Percentiles rank a stretch among this genome's conserved stretches.
Evolutionary conservation across 2,797 vertebrate species (phyloP).

Genomic region (Notamacropus eugenii): DNA sequence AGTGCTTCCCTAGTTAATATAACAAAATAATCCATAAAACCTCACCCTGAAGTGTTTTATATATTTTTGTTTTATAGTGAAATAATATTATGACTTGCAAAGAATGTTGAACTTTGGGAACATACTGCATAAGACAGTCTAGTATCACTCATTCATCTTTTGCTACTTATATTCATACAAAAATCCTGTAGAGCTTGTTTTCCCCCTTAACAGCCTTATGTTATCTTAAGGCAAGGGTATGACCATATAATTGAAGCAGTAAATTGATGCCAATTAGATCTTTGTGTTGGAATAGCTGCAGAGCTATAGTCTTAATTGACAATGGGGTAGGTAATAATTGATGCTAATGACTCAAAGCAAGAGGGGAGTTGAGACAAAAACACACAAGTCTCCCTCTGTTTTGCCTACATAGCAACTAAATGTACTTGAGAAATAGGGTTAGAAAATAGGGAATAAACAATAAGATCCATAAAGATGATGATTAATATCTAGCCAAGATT

Average conservation of each 20-base stretch:
- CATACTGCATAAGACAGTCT: too few species aligned
- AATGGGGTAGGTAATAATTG: conserved; percentile 71
- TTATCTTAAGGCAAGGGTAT: conserved; percentile 72
- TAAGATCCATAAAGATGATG: conserved; percentile 6
- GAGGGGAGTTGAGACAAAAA: conserved; percentile 65
- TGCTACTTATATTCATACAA: conserved; percentile 1
- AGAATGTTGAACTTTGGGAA: background rate
- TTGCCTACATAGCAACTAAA: conserved; percentile 30
- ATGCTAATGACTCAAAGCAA: conserved; percentile 73
- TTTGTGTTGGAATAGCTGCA: conserved; percentile 75
- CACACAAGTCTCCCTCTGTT: conserved; percentile 61
- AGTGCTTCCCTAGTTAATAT: too few species aligned
- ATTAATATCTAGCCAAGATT: background rate
- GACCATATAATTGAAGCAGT: conserved; percentile 77
- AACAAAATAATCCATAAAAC: background rate
- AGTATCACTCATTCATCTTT: background rate
- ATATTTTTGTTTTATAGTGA: background rate
- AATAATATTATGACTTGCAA: background rate
- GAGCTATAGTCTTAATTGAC: conserved; percentile 75
- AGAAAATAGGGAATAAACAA: background rate
- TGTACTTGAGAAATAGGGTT: conserved; percentile 23
- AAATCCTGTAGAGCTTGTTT: background rate
- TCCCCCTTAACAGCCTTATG: conserved; percentile 43
- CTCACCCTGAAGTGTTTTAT: background rate
- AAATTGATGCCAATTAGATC: conserved; percentile 81